phyloP scores from a whole-genome alignment of 2,797 vertebrate species.

The Halcyon chelicuti region DNA sequence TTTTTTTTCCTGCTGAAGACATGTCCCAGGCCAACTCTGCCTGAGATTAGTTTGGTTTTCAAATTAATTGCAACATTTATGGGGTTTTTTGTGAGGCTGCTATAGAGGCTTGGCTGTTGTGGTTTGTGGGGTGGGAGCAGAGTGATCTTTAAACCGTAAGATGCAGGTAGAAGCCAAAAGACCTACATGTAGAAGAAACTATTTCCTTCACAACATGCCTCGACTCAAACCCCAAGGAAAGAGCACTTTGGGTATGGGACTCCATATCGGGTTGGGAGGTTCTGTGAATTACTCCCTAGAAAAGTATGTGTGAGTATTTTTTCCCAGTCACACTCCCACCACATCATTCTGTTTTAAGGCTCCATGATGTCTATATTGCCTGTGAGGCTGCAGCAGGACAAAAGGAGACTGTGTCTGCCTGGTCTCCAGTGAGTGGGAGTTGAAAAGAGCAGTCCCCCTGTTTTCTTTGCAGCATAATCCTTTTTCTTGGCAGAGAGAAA shows the following conservation, averaged over 20 bases:
- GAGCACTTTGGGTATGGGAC: background rate
- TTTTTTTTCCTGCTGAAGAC: background rate
- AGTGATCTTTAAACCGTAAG: background rate
- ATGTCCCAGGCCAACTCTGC: background rate
- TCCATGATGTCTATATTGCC: background rate
- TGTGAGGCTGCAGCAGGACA: background rate
- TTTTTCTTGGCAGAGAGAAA: background rate
- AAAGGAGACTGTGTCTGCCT: background rate
- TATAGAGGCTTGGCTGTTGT: background rate
- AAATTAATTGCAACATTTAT: background rate
- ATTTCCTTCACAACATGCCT: background rate
- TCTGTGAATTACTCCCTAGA: background rate
- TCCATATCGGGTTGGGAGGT: background rate
- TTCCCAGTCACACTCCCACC: background rate
- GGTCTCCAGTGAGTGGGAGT: background rate
- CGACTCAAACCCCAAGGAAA: background rate
- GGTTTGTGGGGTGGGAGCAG: background rate
- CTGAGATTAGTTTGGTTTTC: background rate
- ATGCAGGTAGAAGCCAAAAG: background rate
- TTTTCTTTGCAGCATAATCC: background rate
- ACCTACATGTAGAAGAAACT: background rate
- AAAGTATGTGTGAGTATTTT: background rate
- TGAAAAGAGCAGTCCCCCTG: background rate
- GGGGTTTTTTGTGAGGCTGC: background rate
- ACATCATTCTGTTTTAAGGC: background rate